phyloP scores from a whole-genome alignment of 2,113 vertebrate species.

The Emberiza fucata region DNA sequence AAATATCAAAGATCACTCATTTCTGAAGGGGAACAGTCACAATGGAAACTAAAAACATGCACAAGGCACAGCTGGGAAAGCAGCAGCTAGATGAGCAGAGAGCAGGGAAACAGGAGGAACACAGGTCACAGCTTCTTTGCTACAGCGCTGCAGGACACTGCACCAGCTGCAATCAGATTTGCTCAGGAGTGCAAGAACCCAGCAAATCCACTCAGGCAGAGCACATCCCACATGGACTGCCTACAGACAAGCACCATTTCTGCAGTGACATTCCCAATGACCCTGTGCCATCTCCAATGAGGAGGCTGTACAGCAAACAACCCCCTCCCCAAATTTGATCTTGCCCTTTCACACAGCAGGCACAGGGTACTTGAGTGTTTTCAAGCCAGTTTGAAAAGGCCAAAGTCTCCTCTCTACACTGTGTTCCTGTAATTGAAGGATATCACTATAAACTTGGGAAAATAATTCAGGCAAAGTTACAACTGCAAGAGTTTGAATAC shows the following conservation, averaged over 20 bases:
- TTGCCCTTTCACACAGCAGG: not conserved
- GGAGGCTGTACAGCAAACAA: not conserved
- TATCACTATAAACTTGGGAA: not conserved
- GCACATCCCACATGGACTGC: not conserved
- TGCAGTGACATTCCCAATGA: not conserved
- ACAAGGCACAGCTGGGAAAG: not conserved
- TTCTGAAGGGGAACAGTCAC: not conserved
- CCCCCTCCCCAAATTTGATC: not conserved
- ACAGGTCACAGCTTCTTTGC: not conserved
- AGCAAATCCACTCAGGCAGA: not conserved
- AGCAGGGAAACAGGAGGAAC: not conserved
- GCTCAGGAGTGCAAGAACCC: not conserved
- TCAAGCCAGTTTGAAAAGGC: not conserved
- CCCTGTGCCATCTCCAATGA: not conserved
- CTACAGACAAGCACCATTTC: not conserved
- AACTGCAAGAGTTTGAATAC: not conserved
- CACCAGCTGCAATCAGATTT: not conserved
- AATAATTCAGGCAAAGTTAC: not conserved
- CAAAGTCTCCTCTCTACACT: not conserved
- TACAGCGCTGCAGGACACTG: rapidly evolving
- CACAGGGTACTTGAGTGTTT: not conserved
- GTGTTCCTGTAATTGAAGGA: not conserved
- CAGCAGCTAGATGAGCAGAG: rapidly evolving
- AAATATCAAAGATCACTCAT: not conserved
- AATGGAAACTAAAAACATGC: not conserved